Evolutionary conservation across 2,888 invertebrate species (phyloP).

Genomic region (Melieria crassipennis): DNA sequence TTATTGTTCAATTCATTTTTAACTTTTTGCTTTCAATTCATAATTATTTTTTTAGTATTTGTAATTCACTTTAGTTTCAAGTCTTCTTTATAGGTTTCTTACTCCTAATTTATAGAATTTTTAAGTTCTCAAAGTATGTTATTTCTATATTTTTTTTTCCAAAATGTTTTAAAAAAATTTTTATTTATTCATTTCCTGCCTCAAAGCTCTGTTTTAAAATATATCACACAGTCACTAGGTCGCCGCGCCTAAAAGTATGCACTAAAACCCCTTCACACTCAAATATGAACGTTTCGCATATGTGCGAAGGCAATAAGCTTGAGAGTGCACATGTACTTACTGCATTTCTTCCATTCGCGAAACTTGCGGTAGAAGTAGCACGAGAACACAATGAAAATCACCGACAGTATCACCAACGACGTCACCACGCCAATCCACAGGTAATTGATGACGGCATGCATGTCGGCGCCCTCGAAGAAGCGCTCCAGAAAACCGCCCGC

Average conservation of each 20-base stretch:
- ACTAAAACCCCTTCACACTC: neutral
- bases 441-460: conserved; percentile 64
- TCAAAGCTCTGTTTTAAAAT: too few relatives aligned
- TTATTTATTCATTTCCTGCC: too few relatives aligned
- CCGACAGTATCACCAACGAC: conserved; percentile 59
- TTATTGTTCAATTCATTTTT: too few relatives aligned
- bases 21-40: too few relatives aligned
- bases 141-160: too few relatives aligned
- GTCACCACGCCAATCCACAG: conserved; percentile 65
- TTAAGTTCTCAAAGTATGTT: too few relatives aligned
- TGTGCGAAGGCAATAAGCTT: neutral
- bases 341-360: conserved; percentile 66
- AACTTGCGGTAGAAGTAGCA: conserved; percentile 65
- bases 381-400: conserved; percentile 63
- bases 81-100: too few relatives aligned
- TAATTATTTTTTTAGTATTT: too few relatives aligned
- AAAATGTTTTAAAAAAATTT: too few relatives aligned
- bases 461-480: conserved; percentile 60
- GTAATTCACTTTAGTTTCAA: too few relatives aligned
- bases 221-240: too few relatives aligned
- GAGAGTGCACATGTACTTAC: conserved; percentile 54
- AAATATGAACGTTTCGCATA: neutral
- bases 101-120: too few relatives aligned
- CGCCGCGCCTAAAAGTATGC: neutral
- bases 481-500: conserved; percentile 45